These are phyloP conservation scores for Drosophila longiperda DNA, from an alignment of 2,888 invertebrate species.

Conservation along the genomic window DNA sequence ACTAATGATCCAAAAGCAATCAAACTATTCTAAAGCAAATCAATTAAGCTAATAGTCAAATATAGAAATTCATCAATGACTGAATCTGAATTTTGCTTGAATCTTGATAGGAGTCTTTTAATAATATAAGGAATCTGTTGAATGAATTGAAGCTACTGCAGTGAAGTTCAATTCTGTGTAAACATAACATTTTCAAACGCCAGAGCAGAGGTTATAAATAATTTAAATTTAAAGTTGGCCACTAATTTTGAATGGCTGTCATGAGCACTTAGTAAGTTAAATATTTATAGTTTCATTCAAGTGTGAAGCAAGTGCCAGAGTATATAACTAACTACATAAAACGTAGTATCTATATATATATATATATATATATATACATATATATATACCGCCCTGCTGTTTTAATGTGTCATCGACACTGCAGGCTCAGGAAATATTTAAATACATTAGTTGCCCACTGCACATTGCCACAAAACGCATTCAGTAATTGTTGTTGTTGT, in stretches of 20 bases:
- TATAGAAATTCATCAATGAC: slow-evolving; percentile 4
- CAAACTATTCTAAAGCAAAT: slow-evolving; percentile 39
- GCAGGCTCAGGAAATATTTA: slow-evolving; percentile 25
- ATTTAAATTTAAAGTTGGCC: background rate
- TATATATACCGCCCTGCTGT: background rate
- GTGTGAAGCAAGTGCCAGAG: slow-evolving; percentile 11
- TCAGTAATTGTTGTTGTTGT: background rate
- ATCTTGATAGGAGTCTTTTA: background rate
- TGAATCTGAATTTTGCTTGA: background rate
- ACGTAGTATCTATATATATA: slow-evolving; percentile 29
- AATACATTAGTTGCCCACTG: slow-evolving; percentile 20
- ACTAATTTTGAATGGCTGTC: background rate
- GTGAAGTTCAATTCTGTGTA: background rate
- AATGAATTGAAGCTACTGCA: background rate
- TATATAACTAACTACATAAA: slow-evolving; percentile 22
- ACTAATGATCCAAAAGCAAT: slow-evolving; percentile 2
- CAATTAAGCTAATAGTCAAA: slow-evolving; percentile 28
- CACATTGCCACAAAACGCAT: slow-evolving; percentile 18
- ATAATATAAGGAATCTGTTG: background rate
- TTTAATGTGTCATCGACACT: slow-evolving; percentile 9
- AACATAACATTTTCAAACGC: background rate
- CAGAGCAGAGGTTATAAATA: background rate
- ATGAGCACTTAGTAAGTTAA: slow-evolving; percentile 28
- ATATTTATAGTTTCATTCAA: slow-evolving; percentile 44
- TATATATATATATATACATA: too few species aligned